A percentile compares a stretch with the other conserved stretches of the same genome.
These are phyloP conservation scores for Drosophila diplacantha DNA, from an alignment of 2,888 invertebrate genomes.

Conservation along the genomic window DNA sequence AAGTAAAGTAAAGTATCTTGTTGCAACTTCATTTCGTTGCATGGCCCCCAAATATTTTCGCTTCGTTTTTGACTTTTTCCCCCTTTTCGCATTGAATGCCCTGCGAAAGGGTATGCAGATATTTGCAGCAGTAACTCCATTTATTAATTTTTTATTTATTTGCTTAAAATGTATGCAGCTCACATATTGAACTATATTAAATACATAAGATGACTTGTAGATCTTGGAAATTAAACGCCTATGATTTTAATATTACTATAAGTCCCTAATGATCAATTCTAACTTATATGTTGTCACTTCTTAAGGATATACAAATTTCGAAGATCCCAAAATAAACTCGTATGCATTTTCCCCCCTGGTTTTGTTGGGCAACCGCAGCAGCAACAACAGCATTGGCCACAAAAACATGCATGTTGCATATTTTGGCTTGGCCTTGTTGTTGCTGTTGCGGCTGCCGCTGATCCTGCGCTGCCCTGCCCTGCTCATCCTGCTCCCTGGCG, in stretches of 20 bases:
- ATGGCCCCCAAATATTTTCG: conserved; percentile 68
- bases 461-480: conserved; percentile 19
- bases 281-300: not conserved
- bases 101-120: not conserved
- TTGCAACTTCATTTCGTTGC: conserved; percentile 71
- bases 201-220: not conserved
- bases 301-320: conserved; percentile 11
- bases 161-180: not conserved
- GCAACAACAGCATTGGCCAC: conserved; percentile 29
- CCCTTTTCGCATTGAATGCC: not conserved
- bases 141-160: not conserved
- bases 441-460: conserved; percentile 18
- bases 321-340: not conserved
- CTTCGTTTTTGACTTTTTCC: conserved; percentile 31
- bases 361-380: conserved; percentile 55
- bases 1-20: conserved; percentile 74
- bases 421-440: conserved; percentile 65
- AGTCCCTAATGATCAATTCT: accelerated
- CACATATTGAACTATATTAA: not conserved
- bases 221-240: not conserved
- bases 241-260: not conserved
- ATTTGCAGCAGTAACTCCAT: not conserved
- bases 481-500: conserved; percentile 3
- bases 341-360: conserved; percentile 17
- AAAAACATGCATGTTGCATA: conserved; percentile 68